Evolutionary conservation across 2,888 invertebrate species (phyloP), one percentile per base, ranked within the genome.

Genomic region (Rhopalosiphum nymphaeae): DNA sequence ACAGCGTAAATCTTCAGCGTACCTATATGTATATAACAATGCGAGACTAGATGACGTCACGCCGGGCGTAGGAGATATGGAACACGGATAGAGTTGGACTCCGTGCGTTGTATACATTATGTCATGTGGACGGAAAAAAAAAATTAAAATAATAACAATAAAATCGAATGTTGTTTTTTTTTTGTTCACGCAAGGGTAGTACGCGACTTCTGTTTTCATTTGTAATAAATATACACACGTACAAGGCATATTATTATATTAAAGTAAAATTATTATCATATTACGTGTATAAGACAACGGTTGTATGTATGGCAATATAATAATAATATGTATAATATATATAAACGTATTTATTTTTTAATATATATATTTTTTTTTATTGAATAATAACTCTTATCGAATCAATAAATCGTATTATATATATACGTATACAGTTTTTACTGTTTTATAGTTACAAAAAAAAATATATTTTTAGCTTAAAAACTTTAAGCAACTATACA

Each of bases 161-260:
- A 25, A 56, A 56, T 36, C 53, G 25, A 89, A 36, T 49, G 26
- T 36, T 78, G 44, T 91, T 53, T 26, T 44, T 29, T 57, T 44
- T 61, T 44, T 61, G 10, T 90, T 49, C 57, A 10, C 89, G 13
- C 57, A 26, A 90, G 90, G 46, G 67, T 67, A 67, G 46, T 29
- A 67, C n/a, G 25, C 29, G 61, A 90, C 90, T 90, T 61, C 61
- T 90, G 67, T 90, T 90, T 90, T 90, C 90, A 67, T 46, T 29
- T 46, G 11, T n/a, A 46, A 21, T 44, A 25, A 56, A 89, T 89
- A 89, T 25, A n/a, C 21, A 9, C 36, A 21, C 78, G 46, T 13
- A 78, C 78, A 36, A 21, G 21, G 36, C 78, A 21, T 26, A 78
- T 67, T 67, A 61, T 61, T 61, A 67, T 67, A n/a, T 78, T 78